Percentiles rank a stretch among this genome's conserved stretches.
phyloP scores from a whole-genome alignment of 2,113 vertebrate genomes.

The Scatophagus argus region DNA sequence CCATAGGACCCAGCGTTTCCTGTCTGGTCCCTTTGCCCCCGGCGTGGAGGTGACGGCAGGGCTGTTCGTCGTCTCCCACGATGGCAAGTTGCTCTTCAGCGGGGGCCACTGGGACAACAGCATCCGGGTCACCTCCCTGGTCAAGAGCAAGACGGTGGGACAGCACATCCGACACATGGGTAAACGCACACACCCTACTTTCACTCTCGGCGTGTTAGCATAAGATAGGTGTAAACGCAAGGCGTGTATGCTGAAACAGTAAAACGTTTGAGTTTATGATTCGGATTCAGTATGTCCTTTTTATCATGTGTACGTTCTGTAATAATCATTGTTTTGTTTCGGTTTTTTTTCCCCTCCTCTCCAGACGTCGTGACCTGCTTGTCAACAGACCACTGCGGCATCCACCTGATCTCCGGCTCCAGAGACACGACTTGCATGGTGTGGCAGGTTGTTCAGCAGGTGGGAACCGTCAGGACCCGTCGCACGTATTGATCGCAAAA shows the following conservation, averaged over 20 bases:
- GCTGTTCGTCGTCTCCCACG: constrained; percentile 94
- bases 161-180: constrained; percentile 97
- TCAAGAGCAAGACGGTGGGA: constrained; percentile 91
- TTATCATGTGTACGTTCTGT: background rate
- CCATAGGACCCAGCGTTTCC: constrained; percentile 89
- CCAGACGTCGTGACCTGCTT: constrained; percentile 96
- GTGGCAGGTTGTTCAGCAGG: constrained; percentile 97
- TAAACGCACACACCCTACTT: constrained; percentile 59
- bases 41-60: constrained; percentile 89
- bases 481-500: background rate
- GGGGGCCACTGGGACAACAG: constrained; percentile 99
- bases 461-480: constrained; percentile 48
- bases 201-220: too few relatives aligned
- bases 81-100: constrained; percentile 97
- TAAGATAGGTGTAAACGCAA: background rate
- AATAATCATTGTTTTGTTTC: too few relatives aligned
- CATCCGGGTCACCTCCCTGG: constrained; percentile 92
- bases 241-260: background rate
- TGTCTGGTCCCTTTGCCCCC: constrained; percentile 93
- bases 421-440: constrained; percentile 98
- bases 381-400: constrained; percentile 94
- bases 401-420: constrained; percentile 97
- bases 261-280: background rate
- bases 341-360: constrained; percentile 29
- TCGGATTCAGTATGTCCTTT: background rate